phyloP scores from a whole-genome alignment of 2,888 invertebrate species.

The Aethes cnicana region DNA sequence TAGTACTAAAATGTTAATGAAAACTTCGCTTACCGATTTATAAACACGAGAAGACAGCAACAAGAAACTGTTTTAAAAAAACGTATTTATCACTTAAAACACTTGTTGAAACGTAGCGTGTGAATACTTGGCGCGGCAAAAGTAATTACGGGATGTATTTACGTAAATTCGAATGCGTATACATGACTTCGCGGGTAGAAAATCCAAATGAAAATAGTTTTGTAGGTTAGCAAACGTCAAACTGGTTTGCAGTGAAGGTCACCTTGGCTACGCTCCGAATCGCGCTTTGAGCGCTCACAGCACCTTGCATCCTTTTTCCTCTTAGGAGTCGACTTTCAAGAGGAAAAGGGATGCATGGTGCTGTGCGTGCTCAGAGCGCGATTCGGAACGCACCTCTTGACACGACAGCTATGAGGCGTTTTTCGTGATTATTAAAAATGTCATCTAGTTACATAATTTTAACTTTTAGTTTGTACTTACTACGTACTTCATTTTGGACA shows the following conservation, averaged over 20 bases:
- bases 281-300: no score
- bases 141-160: conserved; percentile 50
- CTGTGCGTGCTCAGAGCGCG: no score
- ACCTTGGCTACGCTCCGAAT: no score
- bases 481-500: no score
- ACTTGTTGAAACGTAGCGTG: conserved; percentile 55
- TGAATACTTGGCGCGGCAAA: conserved; percentile 45
- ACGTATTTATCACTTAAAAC: conserved; percentile 62
- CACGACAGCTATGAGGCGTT: conserved; percentile 47
- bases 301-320: no score
- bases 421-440: not conserved
- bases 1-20: conserved; percentile 42
- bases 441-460: not conserved
- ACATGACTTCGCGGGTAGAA: conserved; percentile 75
- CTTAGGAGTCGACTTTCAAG: no score
- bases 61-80: conserved; percentile 28
- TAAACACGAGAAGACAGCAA: conserved; percentile 37
- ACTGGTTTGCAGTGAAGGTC: conserved; percentile 64
- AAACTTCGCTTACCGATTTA: conserved; percentile 55
- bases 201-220: conserved; percentile 66
- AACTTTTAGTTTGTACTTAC: no score
- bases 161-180: conserved; percentile 48
- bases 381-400: no score
- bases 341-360: no score
- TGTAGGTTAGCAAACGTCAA: conserved; percentile 70